Conservation (phyloP, 2,888 invertebrate species). For the Lycaena phlaeas region DNA sequence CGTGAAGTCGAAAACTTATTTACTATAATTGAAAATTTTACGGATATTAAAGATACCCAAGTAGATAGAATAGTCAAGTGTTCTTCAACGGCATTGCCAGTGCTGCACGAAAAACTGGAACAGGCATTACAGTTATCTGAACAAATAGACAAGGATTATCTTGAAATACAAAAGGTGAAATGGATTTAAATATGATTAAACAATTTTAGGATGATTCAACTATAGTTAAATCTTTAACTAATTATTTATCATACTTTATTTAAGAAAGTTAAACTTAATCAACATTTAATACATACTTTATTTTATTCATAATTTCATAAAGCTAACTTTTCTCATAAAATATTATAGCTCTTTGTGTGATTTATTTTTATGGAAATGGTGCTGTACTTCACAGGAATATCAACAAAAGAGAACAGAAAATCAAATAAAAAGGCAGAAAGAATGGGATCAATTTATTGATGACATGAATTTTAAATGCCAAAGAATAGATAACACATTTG, state of each 20-base stretch:
- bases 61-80: constrained; percentile 77
- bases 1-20: constrained; percentile 86
- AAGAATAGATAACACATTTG: constrained; percentile 83
- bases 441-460: constrained; percentile 84
- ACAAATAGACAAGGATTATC: constrained; percentile 74
- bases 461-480: constrained; percentile 83
- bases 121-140: constrained; percentile 77
- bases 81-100: constrained; percentile 74
- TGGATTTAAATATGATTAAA: constrained; percentile 15
- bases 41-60: constrained; percentile 83
- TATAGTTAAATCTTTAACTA: too few relatives aligned
- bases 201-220: too few relatives aligned
- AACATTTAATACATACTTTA: too few relatives aligned
- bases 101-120: constrained; percentile 76
- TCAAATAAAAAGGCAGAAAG: constrained; percentile 49
- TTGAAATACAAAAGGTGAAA: constrained; percentile 67
- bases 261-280: too few relatives aligned
- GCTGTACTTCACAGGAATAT: constrained; percentile 7
- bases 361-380: background rate
- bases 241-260: too few relatives aligned
- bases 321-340: too few relatives aligned
- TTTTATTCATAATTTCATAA: too few relatives aligned
- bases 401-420: constrained; percentile 36
- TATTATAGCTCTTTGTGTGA: background rate
- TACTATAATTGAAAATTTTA: constrained; percentile 81